phyloP scores from a whole-genome alignment of 2,113 vertebrate species.

The Illadopsis cleaveri region DNA sequence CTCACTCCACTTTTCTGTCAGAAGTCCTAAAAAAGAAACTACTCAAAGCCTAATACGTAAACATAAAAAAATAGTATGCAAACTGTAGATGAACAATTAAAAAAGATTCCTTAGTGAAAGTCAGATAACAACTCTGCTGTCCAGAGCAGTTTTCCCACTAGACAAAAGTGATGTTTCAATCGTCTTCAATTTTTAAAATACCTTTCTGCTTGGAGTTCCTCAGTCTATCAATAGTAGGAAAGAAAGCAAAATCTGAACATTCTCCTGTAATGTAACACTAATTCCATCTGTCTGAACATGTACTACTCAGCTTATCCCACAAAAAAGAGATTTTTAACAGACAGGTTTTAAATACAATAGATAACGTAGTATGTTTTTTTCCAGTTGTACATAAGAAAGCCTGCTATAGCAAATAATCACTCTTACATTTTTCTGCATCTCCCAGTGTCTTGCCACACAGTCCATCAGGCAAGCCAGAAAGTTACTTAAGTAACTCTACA shows the following conservation, averaged over 20 bases:
- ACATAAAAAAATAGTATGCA: background rate
- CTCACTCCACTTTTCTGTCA: background rate
- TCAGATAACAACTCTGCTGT: background rate
- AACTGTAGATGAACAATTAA: background rate
- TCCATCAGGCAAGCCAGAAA: background rate
- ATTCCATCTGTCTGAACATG: background rate
- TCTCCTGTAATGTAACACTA: background rate
- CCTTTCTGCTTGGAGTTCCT: background rate
- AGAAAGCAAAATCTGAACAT: background rate
- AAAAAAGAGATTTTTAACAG: background rate
- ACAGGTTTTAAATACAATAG: background rate
- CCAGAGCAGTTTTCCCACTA: background rate
- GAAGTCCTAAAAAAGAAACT: background rate
- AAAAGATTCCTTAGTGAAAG: background rate
- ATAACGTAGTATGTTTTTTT: background rate
- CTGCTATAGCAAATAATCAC: background rate
- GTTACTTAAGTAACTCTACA: background rate
- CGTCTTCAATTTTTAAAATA: background rate
- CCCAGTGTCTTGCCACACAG: background rate
- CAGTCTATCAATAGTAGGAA: background rate
- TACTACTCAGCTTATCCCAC: background rate
- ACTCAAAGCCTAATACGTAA: background rate
- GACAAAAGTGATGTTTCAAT: background rate
- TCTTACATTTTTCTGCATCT: background rate
- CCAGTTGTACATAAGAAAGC: background rate